phyloP scores from a whole-genome alignment of 2,113 vertebrate species.

The Stictonetta naevosa region DNA sequence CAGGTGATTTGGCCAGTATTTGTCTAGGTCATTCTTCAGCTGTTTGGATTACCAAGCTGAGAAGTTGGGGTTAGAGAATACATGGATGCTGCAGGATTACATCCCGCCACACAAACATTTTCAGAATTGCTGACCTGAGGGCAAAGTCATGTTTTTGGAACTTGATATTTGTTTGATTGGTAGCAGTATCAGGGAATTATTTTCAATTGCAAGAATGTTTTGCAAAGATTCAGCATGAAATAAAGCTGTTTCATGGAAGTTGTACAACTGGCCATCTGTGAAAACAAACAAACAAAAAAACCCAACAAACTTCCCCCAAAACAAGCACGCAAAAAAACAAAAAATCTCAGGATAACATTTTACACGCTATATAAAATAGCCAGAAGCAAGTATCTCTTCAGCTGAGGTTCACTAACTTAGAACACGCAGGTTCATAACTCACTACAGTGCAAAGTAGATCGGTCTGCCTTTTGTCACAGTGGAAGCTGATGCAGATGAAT shows the following conservation, averaged over 20 bases:
- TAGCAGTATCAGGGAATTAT: not conserved
- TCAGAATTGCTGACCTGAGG: not conserved
- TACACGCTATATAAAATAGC: not conserved
- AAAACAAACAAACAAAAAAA: not conserved
- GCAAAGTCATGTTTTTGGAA: not conserved
- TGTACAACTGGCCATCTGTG: not conserved
- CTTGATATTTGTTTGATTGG: not conserved
- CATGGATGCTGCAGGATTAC: not conserved
- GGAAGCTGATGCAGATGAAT: not conserved
- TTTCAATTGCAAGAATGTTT: not conserved
- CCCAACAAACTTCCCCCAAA: not conserved
- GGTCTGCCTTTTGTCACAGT: not conserved
- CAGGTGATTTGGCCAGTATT: not conserved
- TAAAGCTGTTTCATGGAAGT: not conserved
- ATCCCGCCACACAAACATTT: rapidly evolving
- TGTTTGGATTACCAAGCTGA: not conserved
- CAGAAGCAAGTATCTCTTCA: not conserved
- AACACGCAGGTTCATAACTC: not conserved
- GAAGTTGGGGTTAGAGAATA: not conserved
- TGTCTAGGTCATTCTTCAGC: not conserved
- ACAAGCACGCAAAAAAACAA: not conserved
- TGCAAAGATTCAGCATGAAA: not conserved
- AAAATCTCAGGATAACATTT: not conserved
- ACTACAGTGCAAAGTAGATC: not conserved
- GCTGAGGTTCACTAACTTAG: not conserved